Percentiles rank a stretch among this genome's conserved stretches.
These are phyloP conservation scores for Tetramorium parvispinum DNA, from an alignment of 1,140 invertebrate species.

Conservation along the genomic window DNA sequence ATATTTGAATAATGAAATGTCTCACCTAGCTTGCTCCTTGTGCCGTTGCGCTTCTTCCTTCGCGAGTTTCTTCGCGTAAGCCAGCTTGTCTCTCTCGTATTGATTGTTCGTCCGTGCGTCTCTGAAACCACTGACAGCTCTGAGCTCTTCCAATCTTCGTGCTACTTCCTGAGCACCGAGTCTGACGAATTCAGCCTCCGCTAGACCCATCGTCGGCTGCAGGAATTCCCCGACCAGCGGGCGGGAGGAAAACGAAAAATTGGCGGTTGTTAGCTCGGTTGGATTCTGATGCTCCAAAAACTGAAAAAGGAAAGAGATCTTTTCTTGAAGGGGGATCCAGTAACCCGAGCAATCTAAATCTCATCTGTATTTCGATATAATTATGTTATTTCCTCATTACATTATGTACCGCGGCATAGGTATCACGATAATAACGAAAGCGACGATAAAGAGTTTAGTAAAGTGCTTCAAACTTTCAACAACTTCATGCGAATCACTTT, in stretches of 20 bases:
- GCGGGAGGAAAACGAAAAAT: conserved; percentile 96
- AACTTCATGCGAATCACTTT: conserved; percentile 13
- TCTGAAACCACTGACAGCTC: conserved; percentile 82
- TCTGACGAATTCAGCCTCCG: conserved; percentile 84
- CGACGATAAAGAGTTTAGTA: neutral
- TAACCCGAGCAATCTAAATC: neutral
- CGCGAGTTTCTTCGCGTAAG: conserved; percentile 86
- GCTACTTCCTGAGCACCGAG: conserved; percentile 85
- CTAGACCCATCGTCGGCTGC: conserved; percentile 87
- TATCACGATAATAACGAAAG: neutral
- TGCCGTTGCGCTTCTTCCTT: conserved; percentile 87
- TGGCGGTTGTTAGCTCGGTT: conserved; percentile 91
- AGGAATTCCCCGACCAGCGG: conserved; percentile 95
- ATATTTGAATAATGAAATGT: neutral
- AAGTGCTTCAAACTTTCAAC: neutral
- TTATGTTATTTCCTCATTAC: neutral
- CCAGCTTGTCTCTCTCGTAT: conserved; percentile 87
- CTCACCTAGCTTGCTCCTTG: conserved; percentile 87
- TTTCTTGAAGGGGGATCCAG: neutral
- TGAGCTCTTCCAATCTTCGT: conserved; percentile 87
- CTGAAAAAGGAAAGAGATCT: conserved; percentile 82
- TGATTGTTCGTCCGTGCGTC: conserved; percentile 82
- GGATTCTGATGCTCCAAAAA: conserved; percentile 92
- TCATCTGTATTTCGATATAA: neutral
- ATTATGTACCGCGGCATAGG: neutral